These are phyloP conservation scores for Iselma pallidipennis DNA, from an alignment of 2,888 invertebrate species.

Conservation along the genomic window DNA sequence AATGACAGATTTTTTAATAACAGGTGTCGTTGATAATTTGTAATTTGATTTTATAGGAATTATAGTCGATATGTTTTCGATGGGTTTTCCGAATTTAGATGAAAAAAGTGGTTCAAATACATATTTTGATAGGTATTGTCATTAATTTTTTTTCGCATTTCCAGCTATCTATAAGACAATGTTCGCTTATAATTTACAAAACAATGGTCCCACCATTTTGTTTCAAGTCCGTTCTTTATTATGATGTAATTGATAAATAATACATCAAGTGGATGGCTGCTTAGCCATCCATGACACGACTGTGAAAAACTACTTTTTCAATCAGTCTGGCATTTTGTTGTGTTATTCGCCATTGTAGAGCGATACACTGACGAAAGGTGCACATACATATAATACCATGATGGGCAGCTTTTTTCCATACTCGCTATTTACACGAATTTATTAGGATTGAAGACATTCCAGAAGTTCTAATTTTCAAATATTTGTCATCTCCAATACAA, in stretches of 20 bases:
- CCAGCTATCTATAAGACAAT: slow-evolving; percentile 22
- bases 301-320: slow-evolving; percentile 46
- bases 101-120: too few species aligned
- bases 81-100: too few species aligned
- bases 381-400: neutral
- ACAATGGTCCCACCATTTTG: slow-evolving; percentile 39
- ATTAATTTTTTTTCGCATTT: too few species aligned
- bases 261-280: slow-evolving; percentile 48
- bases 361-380: slow-evolving; percentile 5
- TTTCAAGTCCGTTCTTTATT: slow-evolving; percentile 39
- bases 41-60: neutral
- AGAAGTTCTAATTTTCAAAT: neutral
- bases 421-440: slow-evolving; percentile 18
- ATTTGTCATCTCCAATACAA: too few species aligned
- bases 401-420: slow-evolving; percentile 12
- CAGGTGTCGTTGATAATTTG: neutral
- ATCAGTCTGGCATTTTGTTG: slow-evolving; percentile 29
- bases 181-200: slow-evolving; percentile 4
- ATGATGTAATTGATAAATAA: slow-evolving; percentile 53
- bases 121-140: too few species aligned
- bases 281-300: slow-evolving; percentile 44
- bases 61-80: neutral
- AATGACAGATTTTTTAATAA: neutral
- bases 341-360: slow-evolving; percentile 34
- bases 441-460: slow-evolving; percentile 1